Evolutionary conservation across 1,140 invertebrate genomes (phyloP).

Genomic region (Amyelois transitella): DNA sequence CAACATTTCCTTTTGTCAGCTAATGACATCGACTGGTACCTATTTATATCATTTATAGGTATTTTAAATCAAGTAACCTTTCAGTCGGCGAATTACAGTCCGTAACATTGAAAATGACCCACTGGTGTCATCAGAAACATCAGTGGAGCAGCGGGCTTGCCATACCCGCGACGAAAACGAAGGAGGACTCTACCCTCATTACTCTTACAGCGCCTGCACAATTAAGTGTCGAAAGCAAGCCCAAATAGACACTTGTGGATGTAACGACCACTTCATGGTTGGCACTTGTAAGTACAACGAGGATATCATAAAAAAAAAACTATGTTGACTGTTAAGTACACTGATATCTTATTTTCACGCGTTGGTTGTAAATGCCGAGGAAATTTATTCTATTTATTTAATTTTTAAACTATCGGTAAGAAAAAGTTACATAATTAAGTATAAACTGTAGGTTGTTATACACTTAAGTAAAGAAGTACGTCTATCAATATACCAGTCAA

Average conservation of each 20-base stretch:
- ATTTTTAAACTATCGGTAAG: no score
- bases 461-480: no score
- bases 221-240: slow-evolving; percentile 78
- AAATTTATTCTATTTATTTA: no score
- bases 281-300: slow-evolving; percentile 60
- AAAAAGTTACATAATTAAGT: no score
- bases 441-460: no score
- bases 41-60: no score
- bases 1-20: no score
- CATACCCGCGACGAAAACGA: slow-evolving; percentile 78
- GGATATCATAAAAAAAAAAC: background rate
- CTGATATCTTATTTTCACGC: no score
- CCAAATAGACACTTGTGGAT: slow-evolving; percentile 76
- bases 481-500: no score
- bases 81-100: slow-evolving; percentile 72
- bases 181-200: slow-evolving; percentile 76
- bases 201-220: slow-evolving; percentile 81
- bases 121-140: slow-evolving; percentile 69
- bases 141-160: slow-evolving; percentile 74
- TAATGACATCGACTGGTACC: no score
- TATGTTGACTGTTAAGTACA: no score
- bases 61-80: slow-evolving; percentile 12
- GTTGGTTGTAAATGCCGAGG: no score
- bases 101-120: slow-evolving; percentile 78
- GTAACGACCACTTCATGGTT: slow-evolving; percentile 80